Conservation (phyloP, 2,888 invertebrate genomes). For the Amiota communis region DNA sequence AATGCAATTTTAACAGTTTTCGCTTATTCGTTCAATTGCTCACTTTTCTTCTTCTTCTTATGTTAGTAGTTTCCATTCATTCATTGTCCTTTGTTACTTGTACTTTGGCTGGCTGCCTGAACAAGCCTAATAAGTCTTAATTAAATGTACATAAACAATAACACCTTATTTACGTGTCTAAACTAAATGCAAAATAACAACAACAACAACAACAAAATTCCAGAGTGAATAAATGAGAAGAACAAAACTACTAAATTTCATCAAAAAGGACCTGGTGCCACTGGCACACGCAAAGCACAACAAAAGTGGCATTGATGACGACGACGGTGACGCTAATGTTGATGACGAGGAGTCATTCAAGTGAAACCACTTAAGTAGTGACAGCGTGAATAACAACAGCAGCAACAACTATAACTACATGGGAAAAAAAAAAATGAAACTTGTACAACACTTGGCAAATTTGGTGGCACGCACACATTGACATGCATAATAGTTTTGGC, state of each 20-base stretch:
- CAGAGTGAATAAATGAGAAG: neutral
- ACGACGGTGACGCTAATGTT: too few species aligned
- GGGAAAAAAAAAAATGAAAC: neutral
- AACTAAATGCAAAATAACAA: too few species aligned
- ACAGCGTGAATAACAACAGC: conserved; percentile 12
- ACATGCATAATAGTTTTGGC: neutral
- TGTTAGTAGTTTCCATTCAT: too few species aligned
- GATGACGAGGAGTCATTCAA: conserved; percentile 3
- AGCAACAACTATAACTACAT: neutral
- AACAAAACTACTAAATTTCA: neutral
- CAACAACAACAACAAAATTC: too few species aligned
- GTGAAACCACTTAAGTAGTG: conserved; percentile 23
- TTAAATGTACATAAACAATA: conserved; percentile 63
- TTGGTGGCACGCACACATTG: neutral
- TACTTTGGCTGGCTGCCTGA: too few species aligned
- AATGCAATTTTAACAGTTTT: conserved; percentile 8
- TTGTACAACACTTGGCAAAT: neutral
- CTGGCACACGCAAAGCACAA: conserved; percentile 1
- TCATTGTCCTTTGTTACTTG: too few species aligned
- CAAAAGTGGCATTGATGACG: neutral
- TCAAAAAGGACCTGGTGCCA: neutral
- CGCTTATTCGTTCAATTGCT: neutral
- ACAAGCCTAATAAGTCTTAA: conserved; percentile 58
- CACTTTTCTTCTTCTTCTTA: neutral
- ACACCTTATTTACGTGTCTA: conserved; percentile 49